Base-by-base conservation (phyloP, 2,797 vertebrate genomes). In the Furcifer pardalis region DNA sequence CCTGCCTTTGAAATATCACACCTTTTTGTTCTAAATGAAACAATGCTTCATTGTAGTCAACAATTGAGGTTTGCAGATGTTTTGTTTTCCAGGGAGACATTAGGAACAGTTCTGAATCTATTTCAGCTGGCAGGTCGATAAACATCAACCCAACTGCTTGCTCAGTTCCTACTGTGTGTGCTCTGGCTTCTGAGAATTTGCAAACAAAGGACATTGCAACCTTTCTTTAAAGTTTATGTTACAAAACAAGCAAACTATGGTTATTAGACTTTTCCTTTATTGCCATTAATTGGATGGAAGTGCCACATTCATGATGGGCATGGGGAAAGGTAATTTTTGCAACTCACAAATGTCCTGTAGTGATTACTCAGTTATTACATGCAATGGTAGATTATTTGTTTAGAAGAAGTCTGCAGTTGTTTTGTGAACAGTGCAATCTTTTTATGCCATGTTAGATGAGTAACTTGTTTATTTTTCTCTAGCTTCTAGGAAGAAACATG, bases 171-270 rank as follows among this genome's bases (percentile, higher is more conserved):
- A 2, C 7, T 21, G 0, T 0, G 15, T 81, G 15, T 81, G 52
- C 81, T 91, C n/a, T 27, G 63, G 74, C 69, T 92, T 94, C 92
- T 87, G 84, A 88, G 88, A 90, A 92, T 84, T 12, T 4, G 74
- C 83, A 37, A 7, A 37, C 52, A 84, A 79, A 91, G 87, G 81
- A 87, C 80, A 89, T 82, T 68, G 25, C 10, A 76, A 80, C 40
- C 84, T 69, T 56, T 56, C 71, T 49, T 85, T 52, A 37, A n/a
- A 78, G 44, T 85, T 86, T 68, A 56, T 44, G 73, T 86, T 88
- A 93, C 79, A 81, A 84, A 81, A 62, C 63, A 37, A 71, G 10
- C n/a, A 44, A 71, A 10, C 40, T 44, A 60, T 62, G 2, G 21
- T 77, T 15, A 37, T 89, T 85, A 88, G 84, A 52, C 9, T 27